A percentile compares a stretch with the other conserved stretches of the same genome.
Evolutionary conservation across 1,140 invertebrate species (phyloP).

Genomic region (Agraylea sexmaculata): DNA sequence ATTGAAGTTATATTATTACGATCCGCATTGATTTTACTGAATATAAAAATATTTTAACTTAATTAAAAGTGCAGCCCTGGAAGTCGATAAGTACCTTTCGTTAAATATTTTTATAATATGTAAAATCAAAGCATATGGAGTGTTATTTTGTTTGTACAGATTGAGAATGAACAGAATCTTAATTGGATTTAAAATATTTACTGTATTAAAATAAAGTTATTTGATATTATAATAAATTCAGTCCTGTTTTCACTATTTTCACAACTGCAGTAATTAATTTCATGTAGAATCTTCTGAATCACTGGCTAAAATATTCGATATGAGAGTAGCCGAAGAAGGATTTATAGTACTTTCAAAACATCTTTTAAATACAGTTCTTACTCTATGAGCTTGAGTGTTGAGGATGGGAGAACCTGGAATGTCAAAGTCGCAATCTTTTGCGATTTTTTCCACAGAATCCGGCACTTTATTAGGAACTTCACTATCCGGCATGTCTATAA

Average conservation of each 20-base stretch:
- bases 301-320: slow-evolving; percentile 42
- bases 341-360: slow-evolving; percentile 59
- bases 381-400: slow-evolving; percentile 29
- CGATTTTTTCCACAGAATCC: slow-evolving; percentile 1
- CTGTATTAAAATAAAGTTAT: slow-evolving; percentile 29
- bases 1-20: no score
- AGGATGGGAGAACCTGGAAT: slow-evolving; percentile 39
- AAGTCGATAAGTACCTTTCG: no score
- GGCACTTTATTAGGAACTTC: background rate
- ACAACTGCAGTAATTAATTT: slow-evolving; percentile 22
- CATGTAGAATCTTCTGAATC: slow-evolving; percentile 47
- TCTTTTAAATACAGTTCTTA: slow-evolving; percentile 44
- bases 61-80: no score
- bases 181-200: slow-evolving; percentile 31
- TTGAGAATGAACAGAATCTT: no score
- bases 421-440: slow-evolving; percentile 4
- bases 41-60: no score
- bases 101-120: no score
- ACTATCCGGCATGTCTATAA: slow-evolving; percentile 32
- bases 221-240: slow-evolving; percentile 27
- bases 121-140: no score
- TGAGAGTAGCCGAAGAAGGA: slow-evolving; percentile 31
- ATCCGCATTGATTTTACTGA: no score
- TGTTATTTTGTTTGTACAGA: no score
- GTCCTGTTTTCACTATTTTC: slow-evolving; percentile 24